Conservation (phyloP, 2,888 invertebrate species). For the Drosophila flavopinicola region DNA sequence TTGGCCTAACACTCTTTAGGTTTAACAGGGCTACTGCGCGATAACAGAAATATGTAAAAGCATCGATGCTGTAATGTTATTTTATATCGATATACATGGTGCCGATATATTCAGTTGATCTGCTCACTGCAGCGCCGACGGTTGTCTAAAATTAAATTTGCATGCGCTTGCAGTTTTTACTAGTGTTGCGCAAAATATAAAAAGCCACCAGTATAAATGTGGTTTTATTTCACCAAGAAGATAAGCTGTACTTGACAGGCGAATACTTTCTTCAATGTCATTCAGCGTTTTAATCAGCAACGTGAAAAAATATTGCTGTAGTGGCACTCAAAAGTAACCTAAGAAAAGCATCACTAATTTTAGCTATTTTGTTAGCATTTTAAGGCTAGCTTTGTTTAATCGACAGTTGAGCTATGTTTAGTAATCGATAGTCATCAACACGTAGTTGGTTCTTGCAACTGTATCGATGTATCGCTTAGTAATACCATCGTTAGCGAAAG, state of each 20-base stretch:
- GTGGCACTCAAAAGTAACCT: too few relatives aligned
- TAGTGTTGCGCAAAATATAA: too few relatives aligned
- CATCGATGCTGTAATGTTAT: background rate
- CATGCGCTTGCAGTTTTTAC: background rate
- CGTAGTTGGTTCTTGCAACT: background rate
- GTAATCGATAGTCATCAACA: conserved; percentile 23
- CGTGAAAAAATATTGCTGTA: too few relatives aligned
- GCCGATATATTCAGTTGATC: background rate
- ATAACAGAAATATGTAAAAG: background rate
- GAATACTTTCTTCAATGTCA: background rate
- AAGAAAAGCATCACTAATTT: background rate
- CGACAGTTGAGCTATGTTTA: background rate
- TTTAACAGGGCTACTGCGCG: background rate
- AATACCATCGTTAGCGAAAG: conserved; percentile 44
- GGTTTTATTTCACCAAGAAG: background rate
- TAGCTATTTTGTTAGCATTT: background rate
- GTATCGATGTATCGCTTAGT: conserved; percentile 38
- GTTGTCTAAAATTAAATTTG: background rate
- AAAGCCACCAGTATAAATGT: background rate
- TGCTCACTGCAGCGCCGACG: too few relatives aligned
- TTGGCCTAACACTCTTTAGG: background rate
- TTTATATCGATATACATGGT: background rate
- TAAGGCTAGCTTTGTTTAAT: background rate
- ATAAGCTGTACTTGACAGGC: background rate
- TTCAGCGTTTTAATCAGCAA: background rate